Evolutionary conservation across 2,797 vertebrate genomes (phyloP), one percentile per base, ranked within the genome.

Genomic region (Rhadinocentrus ornatus): DNA sequence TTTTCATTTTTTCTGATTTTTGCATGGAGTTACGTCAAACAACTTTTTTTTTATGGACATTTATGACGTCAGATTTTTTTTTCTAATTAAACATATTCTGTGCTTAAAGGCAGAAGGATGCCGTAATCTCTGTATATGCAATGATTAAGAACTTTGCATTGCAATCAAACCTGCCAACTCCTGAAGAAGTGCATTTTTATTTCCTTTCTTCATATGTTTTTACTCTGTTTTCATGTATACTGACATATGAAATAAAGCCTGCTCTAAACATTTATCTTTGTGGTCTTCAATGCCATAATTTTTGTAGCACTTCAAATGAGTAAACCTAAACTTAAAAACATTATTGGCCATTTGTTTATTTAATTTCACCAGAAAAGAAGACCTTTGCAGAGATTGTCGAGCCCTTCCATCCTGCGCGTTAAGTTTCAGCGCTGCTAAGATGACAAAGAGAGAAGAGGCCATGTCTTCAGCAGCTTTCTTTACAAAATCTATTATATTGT

Each of bases 391-490:
- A 97, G 73, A 88, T 97, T 27, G 48, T 94, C 48, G 96, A 98
- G 80, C 90, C 94, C 10, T 99, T 98, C 85, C 0, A 87, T 82
- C 95, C 97, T 0, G 3, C 97, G 26, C 96, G 94, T 83, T 99
- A 91, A 96, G 66, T 27, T n/a, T 75, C 56, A 4, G 13, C 15
- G 10, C 60, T 57, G 58, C 2, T 57, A 50, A 69, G 18, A 26
- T 20, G 62, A 31, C 32, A 46, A 41, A 32, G 12, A 6, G 10
- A 69, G 60, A 57, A 68, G n/a, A 29, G 32, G 3, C 64, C 59
- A 22, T 65, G 70, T 69, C 53, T 39, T 39, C 18, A 58, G 50
- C 69, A 31, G 63, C 61, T 27, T 67, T 68, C 87, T 63, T 32
- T 86, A 65, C 71, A 37, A 83, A 70, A 53, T 66, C 54, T 44